Conservation (phyloP, 2,888 invertebrate genomes). For the Hydropsyche betteni region DNA sequence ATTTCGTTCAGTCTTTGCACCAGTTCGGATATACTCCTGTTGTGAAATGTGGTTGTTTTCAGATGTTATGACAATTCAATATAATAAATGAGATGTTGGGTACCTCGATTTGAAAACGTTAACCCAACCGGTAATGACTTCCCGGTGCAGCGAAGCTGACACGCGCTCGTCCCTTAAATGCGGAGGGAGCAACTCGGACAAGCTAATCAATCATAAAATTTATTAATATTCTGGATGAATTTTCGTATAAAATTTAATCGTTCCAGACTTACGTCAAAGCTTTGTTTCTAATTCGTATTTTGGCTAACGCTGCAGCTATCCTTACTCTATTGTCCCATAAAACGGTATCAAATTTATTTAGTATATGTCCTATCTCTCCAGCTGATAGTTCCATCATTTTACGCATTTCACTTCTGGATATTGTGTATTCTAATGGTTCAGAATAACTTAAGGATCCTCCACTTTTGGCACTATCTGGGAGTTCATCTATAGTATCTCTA, state of each 20-base stretch:
- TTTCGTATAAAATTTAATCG: neutral
- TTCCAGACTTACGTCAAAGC: conserved; percentile 67
- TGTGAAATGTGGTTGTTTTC: conserved; percentile 48
- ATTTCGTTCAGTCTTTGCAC: conserved; percentile 61
- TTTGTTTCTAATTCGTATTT: conserved; percentile 77
- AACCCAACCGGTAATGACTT: conserved; percentile 80
- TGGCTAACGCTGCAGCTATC: conserved; percentile 79
- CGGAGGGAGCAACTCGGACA: conserved; percentile 74
- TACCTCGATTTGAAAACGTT: conserved; percentile 78
- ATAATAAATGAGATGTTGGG: neutral
- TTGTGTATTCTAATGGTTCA: conserved; percentile 36
- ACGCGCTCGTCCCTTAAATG: conserved; percentile 78
- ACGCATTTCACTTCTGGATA: conserved; percentile 43
- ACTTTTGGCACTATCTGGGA: conserved; percentile 53
- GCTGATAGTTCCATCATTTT: conserved; percentile 45
- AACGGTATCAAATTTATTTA: conserved; percentile 68
- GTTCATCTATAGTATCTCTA: neutral
- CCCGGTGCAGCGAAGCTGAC: conserved; percentile 65
- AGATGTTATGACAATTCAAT: neutral
- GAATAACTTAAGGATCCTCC: conserved; percentile 53
- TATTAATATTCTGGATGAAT: neutral
- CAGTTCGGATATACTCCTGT: conserved; percentile 62
- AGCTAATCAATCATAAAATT: conserved; percentile 54
- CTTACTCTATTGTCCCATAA: conserved; percentile 74
- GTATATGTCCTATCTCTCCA: conserved; percentile 56